phyloP scores from a whole-genome alignment of 2,113 vertebrate genomes.

The Hippocampus zosterae region DNA sequence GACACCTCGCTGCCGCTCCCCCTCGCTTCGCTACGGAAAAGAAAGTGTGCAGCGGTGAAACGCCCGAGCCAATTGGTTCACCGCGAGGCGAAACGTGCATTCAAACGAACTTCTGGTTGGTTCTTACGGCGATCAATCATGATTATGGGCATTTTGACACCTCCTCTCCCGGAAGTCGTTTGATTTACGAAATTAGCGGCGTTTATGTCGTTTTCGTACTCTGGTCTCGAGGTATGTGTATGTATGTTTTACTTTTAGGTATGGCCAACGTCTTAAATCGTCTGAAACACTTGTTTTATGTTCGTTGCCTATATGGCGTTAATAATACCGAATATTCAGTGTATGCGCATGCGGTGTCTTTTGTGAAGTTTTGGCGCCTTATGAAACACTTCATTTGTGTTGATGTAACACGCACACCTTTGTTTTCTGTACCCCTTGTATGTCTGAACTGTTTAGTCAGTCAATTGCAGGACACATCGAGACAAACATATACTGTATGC shows the following conservation, averaged over 20 bases:
- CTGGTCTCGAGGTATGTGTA: constrained; percentile 5
- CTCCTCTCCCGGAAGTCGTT: constrained; percentile 33
- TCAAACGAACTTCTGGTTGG: constrained; percentile 4
- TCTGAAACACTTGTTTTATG: background rate
- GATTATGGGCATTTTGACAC: background rate
- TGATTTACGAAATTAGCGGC: too few species aligned
- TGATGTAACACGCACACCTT: background rate
- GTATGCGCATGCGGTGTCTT: background rate
- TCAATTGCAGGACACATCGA: background rate
- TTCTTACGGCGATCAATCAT: constrained; percentile 20
- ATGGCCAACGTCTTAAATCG: background rate
- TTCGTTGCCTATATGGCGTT: background rate
- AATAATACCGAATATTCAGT: background rate
- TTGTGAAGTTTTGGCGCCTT: too few species aligned
- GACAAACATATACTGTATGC: background rate
- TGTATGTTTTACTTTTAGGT: background rate
- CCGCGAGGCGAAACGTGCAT: background rate
- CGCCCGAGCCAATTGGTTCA: constrained; percentile 37
- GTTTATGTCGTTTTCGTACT: background rate
- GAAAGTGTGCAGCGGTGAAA: background rate
- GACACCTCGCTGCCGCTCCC: constrained; percentile 36
- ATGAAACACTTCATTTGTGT: too few species aligned
- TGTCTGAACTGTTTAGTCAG: background rate
- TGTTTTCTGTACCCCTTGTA: background rate
- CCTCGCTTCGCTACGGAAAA: constrained; percentile 47